A percentile compares a stretch with the other conserved stretches of the same genome.
Evolutionary conservation across 2,113 vertebrate species (phyloP).

Genomic region (Urocitellus parryii): DNA sequence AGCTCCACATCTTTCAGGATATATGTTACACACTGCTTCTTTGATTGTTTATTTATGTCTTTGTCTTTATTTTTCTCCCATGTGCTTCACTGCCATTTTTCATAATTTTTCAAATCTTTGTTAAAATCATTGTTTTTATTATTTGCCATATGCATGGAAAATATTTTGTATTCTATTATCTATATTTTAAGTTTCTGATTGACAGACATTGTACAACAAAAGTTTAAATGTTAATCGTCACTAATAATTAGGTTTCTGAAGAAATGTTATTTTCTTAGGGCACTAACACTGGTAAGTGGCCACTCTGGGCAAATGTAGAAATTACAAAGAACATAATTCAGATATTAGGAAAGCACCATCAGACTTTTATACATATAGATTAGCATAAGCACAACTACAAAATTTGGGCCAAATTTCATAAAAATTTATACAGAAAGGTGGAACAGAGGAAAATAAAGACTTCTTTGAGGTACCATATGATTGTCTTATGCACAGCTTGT

Average conservation of each 20-base stretch:
- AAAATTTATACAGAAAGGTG: not conserved
- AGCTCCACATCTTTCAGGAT: not conserved
- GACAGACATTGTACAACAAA: not conserved
- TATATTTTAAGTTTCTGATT: not conserved
- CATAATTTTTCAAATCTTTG: not conserved
- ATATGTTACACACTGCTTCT: not conserved
- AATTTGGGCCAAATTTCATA: not conserved
- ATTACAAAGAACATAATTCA: not conserved
- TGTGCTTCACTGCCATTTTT: not conserved
- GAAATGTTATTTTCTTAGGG: not conserved
- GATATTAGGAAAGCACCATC: not conserved
- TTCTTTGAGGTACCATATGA: not conserved
- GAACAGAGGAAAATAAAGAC: not conserved
- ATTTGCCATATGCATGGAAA: not conserved
- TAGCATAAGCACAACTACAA: not conserved
- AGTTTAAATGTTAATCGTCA: not conserved
- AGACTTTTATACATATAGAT: fast-evolving
- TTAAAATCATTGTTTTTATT: not conserved
- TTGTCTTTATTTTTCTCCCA: not conserved
- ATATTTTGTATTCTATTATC: not conserved
- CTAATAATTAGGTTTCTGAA: not conserved
- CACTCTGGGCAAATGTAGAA: not conserved
- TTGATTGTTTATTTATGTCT: not conserved
- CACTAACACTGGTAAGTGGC: not conserved
- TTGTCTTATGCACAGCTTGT: not conserved